These are phyloP conservation scores for Melanchra persicariae DNA, from an alignment of 2,888 invertebrate species.

Conservation along the genomic window DNA sequence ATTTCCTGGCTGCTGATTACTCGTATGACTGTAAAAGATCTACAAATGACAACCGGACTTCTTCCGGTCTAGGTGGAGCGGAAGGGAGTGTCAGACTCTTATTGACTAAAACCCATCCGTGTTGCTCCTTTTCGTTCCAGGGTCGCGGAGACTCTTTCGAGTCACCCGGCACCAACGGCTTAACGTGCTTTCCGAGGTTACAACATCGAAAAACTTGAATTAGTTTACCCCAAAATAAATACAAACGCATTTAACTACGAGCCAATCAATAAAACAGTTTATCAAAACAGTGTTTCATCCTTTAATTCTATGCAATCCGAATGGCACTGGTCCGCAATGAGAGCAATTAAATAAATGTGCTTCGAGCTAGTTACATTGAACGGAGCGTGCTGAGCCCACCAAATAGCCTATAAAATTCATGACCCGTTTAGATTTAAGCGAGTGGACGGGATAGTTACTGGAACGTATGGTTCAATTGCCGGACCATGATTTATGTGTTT, in stretches of 20 bases:
- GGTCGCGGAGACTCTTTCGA: no score
- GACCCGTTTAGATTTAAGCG: conserved; percentile 61
- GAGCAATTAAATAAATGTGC: conserved; percentile 79
- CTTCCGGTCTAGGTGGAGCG: no score
- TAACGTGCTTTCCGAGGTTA: no score
- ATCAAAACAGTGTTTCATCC: conserved; percentile 61
- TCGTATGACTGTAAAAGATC: no score
- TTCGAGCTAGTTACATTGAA: conserved; percentile 69
- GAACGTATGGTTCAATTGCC: conserved; percentile 38
- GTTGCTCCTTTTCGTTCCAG: no score
- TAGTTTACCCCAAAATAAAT: conserved; percentile 41
- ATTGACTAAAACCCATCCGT: no score
- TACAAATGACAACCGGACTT: no score
- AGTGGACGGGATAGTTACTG: conserved; percentile 54
- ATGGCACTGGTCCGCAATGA: conserved; percentile 72
- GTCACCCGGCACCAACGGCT: no score
- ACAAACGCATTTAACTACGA: conserved; percentile 37
- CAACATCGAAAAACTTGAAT: no score
- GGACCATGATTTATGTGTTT: conserved; percentile 28
- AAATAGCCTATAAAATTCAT: conserved; percentile 78
- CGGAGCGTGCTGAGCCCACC: conserved; percentile 74
- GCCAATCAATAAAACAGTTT: conserved; percentile 52
- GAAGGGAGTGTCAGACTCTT: no score
- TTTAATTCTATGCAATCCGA: conserved; percentile 63
- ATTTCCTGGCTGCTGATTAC: no score